Evolutionary conservation across 2,888 invertebrate genomes (phyloP).

Genomic region (Calameuta filiformis): DNA sequence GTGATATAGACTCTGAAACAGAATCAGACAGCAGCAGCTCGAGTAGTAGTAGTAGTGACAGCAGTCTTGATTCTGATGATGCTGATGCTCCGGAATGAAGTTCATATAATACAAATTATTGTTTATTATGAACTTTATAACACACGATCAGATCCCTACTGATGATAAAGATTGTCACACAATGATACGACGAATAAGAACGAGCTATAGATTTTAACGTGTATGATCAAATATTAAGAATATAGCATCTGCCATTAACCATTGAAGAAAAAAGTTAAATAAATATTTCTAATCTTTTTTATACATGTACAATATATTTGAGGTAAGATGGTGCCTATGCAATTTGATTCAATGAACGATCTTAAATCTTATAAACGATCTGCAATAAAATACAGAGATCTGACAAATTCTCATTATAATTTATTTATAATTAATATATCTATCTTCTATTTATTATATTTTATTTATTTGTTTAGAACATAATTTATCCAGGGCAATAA

Average conservation of each 20-base stretch:
- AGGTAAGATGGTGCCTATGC: neutral
- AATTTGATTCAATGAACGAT: neutral
- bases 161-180: neutral
- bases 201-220: neutral
- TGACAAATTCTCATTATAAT: neutral
- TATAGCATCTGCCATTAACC: neutral
- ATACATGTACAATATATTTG: neutral
- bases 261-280: neutral
- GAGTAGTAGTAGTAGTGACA: slow-evolving; percentile 31
- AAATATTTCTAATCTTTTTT: neutral
- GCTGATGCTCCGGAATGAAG: slow-evolving; percentile 12
- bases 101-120: neutral
- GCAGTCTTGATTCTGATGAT: slow-evolving; percentile 54
- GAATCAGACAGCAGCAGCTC: slow-evolving; percentile 38
- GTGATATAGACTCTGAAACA: slow-evolving; percentile 35
- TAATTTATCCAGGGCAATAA: slow-evolving; percentile 57
- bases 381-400: neutral
- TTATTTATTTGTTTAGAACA: slow-evolving; percentile 42
- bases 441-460: neutral
- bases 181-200: neutral
- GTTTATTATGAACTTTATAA: neutral
- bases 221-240: neutral
- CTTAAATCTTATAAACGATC: no score
- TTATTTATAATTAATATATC: neutral
- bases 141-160: neutral